Evolutionary conservation across 1,140 invertebrate species (phyloP), one percentile per base, ranked within the genome.

Genomic region (Zaprionus tsacasi): DNA sequence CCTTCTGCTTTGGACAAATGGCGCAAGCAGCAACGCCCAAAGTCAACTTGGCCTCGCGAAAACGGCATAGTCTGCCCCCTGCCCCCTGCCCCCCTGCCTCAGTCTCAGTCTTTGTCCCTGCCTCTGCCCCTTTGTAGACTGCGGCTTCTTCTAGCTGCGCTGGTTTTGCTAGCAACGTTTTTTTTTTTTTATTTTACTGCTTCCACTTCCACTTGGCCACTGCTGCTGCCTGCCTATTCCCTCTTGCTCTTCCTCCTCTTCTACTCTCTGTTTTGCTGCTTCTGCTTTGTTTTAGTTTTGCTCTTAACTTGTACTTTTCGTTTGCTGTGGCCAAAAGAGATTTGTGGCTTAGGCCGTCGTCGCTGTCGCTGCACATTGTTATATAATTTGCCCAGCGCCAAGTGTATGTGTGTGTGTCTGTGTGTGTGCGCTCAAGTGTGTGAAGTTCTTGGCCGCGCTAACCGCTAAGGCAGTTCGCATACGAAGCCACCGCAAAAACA

Each of bases 371-470:
- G 68, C 63, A 68, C 70, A 72, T 69, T 74, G 71, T 74, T 74
- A 74, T 74, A 74, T 75, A 75, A 75, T 75, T 75, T 75, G 54
- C 58, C 66, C 71, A 74, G 70, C 70, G 72, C 72, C 67, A 68
- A 68, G 64, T 75, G 38, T 56, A n/a, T 61, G 10, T 64, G 8
- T 36, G 1, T 64, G 3, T 71, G 3, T 59, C 17, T 70, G 5
- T 58, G 36, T 64, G 64, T 67, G 50, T 60, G 60, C 85, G 83
- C 73, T 83, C 67, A 79, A 79, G 73, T 88, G 83, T 89, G 78
- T 82, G 80, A 88, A 87, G 85, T 89, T 87, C 85, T 87, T 88
- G 83, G 83, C 77, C 76, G 87, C 81, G 87, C 81, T 81, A 85
- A 85, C 82, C 65, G 73, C 73, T 66, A 70, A 58, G 45, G 43